These are phyloP conservation scores for Catharus minimus DNA, from an alignment of 2,113 vertebrate genomes.

Conservation along the genomic window DNA sequence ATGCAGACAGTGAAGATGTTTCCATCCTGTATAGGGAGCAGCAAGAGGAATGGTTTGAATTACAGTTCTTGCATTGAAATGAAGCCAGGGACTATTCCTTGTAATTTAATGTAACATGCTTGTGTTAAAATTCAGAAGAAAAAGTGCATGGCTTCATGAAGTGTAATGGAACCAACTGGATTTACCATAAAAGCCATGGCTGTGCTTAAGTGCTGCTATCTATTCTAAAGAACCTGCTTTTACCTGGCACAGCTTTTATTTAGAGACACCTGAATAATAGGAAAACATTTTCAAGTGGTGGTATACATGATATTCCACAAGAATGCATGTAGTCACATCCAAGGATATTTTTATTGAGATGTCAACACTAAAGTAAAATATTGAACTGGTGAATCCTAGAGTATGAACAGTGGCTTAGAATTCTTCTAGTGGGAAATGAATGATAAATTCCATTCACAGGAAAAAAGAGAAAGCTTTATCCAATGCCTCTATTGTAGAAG, in stretches of 20 bases:
- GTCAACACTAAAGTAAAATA: neutral
- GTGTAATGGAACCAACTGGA: neutral
- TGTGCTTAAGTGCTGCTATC: neutral
- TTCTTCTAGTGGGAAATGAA: neutral
- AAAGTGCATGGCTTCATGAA: neutral
- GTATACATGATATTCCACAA: neutral
- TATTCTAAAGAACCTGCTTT: neutral
- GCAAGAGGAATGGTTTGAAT: neutral
- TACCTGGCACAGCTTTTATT: neutral
- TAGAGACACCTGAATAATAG: neutral
- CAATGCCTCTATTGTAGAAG: neutral
- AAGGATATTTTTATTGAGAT: neutral
- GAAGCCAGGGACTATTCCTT: neutral
- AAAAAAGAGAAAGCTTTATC: neutral
- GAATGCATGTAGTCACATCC: neutral
- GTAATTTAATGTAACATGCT: neutral
- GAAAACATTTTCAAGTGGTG: neutral
- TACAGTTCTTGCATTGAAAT: neutral
- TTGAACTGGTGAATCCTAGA: neutral
- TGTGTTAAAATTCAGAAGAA: neutral
- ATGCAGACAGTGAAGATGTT: neutral
- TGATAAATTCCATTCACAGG: neutral
- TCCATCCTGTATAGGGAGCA: accelerated
- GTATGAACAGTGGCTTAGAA: neutral
- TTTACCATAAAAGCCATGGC: neutral